Base-by-base conservation (phyloP, 1,140 invertebrate genomes). In the Tetragonula clypearis region DNA sequence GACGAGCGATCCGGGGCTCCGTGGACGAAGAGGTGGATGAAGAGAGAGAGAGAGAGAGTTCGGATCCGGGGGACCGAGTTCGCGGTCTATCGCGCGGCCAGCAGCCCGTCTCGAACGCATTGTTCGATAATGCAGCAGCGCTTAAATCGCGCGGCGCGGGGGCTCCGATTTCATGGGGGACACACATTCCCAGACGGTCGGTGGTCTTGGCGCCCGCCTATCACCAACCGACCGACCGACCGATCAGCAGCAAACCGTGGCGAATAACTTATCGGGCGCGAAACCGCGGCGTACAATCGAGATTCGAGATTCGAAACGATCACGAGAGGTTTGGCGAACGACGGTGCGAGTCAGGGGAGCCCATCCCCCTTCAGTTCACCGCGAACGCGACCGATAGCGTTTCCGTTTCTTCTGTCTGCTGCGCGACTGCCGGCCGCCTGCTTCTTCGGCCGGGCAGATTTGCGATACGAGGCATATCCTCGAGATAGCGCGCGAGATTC, bases 141-240 rank as follows among this genome's bases (percentile, higher is more conserved):
- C 74, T 89, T 89, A 86, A 90, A 90, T 90, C 89, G 84, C 80
- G 75, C 23, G 41, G 41, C 84, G 72, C 62, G 75, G 86, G 83
- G 86, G 81, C 73, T 49, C 82, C 87, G 90, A 93, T 92, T 91
- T 91, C 91, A 91, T 85, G 86, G 84, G 73, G 87, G 87, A 90
- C 88, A 91, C 93, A 93, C 93, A 94, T 94, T 94, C 93, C 88
- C 93, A 93, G 93, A 93, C 93, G 88, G 92, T 90, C 92, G 84
- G 89, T 87, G 91, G 90, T 91, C 89, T 92, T 92, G 92, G 93
- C 93, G 92, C 93, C 93, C 89, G 88, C 84, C 87, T 94, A 93
- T 94, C 93, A 88, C 66, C 79, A 86, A 68, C 87, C 87, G 41
- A 35, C 6, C 41, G 6, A 88, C 66, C 79, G 87, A 68, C 87